These are phyloP conservation scores for Orussus abietinus DNA, from an alignment of 1,140 invertebrate species.

Conservation along the genomic window DNA sequence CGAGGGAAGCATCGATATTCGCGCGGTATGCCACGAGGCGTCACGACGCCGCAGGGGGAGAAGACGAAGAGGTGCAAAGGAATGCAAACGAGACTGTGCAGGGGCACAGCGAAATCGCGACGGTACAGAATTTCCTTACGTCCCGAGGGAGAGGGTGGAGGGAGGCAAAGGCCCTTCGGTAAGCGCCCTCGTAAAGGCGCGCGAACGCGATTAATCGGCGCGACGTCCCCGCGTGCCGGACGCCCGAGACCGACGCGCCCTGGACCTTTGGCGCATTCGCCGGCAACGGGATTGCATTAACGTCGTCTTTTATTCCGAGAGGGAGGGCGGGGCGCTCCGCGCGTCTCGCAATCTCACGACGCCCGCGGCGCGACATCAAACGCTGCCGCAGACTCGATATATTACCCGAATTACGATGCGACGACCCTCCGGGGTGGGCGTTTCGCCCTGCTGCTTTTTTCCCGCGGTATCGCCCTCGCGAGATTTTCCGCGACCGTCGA, in stretches of 20 bases:
- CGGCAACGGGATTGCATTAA: not conserved
- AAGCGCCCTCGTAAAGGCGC: not conserved
- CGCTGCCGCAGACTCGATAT: not conserved
- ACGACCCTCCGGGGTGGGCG: too few relatives aligned
- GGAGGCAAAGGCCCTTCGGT: not conserved
- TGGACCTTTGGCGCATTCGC: too few relatives aligned
- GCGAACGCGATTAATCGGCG: not conserved
- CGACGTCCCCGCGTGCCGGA: not conserved
- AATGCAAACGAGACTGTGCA: slow-evolving; percentile 1
- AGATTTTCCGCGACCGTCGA: too few relatives aligned
- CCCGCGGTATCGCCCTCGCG: too few relatives aligned
- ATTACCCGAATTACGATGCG: not conserved
- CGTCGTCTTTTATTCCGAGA: not conserved
- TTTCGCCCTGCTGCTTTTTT: too few relatives aligned
- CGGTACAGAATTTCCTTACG: too few relatives aligned
- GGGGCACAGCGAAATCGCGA: too few relatives aligned
- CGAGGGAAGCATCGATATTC: slow-evolving; percentile 1
- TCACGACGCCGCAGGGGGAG: not conserved
- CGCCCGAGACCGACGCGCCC: too few relatives aligned
- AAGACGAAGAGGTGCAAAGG: not conserved
- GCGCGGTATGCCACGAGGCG: slow-evolving; percentile 1
- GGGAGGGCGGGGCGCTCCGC: not conserved
- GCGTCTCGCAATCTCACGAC: not conserved
- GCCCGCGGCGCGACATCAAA: slow-evolving; percentile 1
- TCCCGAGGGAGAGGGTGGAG: too few relatives aligned